Conservation (phyloP, 2,888 invertebrate genomes). For the Dicroscelio sp. region DNA sequence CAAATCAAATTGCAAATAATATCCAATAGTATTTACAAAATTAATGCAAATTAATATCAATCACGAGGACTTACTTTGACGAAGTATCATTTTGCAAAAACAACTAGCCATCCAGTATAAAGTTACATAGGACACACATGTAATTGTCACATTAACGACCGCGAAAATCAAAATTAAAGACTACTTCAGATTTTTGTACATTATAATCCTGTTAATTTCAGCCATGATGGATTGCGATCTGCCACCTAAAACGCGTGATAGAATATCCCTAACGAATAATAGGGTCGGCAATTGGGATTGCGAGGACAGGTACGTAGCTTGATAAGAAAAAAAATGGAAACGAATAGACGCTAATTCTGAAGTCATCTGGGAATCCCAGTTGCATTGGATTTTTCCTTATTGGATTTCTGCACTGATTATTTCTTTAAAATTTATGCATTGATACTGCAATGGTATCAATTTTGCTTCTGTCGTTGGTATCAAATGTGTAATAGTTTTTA, state of each 20-base stretch:
- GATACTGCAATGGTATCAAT: too few species aligned
- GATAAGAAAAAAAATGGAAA: slow-evolving; percentile 45
- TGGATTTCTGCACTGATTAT: slow-evolving; percentile 33
- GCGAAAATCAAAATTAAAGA: neutral
- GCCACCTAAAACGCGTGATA: slow-evolving; percentile 90
- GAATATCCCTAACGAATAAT: slow-evolving; percentile 89
- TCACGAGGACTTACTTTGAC: too few species aligned
- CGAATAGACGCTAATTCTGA: slow-evolving; percentile 90
- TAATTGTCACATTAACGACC: too few species aligned
- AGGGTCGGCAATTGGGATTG: slow-evolving; percentile 90
- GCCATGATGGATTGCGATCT: slow-evolving; percentile 90
- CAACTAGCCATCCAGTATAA: too few species aligned
- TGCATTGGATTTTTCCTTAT: slow-evolving; percentile 61
- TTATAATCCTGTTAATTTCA: slow-evolving; percentile 88
- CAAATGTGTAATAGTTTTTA: too few species aligned
- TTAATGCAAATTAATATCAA: slow-evolving; percentile 5
- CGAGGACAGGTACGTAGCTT: slow-evolving; percentile 90
- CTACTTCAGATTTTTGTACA: neutral
- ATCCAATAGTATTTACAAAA: too few species aligned
- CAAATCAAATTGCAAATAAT: too few species aligned
- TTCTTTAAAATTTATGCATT: too few species aligned
- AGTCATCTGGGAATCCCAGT: slow-evolving; percentile 85
- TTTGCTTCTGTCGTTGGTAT: too few species aligned
- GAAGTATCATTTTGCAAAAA: too few species aligned
- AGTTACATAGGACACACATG: too few species aligned